These are phyloP conservation scores for Macquaria australasica DNA, from an alignment of 2,113 vertebrate species.

Conservation along the genomic window DNA sequence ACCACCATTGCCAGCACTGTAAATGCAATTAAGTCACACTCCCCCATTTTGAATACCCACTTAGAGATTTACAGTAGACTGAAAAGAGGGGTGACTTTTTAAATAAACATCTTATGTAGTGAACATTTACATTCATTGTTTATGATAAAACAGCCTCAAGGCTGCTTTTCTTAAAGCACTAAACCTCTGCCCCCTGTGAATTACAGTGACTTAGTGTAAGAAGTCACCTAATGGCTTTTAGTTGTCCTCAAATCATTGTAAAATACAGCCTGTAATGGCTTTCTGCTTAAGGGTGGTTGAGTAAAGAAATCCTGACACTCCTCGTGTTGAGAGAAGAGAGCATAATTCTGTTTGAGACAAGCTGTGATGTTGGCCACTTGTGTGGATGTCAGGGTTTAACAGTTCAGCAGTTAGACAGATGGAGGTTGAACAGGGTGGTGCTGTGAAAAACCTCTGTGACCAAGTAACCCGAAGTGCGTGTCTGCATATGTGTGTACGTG, in stretches of 20 bases:
- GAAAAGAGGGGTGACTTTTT: neutral
- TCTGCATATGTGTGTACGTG: constrained; percentile 32
- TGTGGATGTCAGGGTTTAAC: constrained; percentile 50
- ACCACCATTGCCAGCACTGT: neutral
- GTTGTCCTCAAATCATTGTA: constrained; percentile 16
- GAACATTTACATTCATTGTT: constrained; percentile 3
- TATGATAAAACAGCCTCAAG: neutral
- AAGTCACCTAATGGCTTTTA: constrained; percentile 1
- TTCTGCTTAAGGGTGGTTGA: neutral
- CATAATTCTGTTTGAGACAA: neutral
- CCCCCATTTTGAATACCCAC: neutral
- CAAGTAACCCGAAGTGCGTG: neutral
- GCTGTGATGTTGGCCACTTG: constrained; percentile 27
- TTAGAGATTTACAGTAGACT: constrained; percentile 40
- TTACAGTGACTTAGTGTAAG: constrained; percentile 15
- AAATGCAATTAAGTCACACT: constrained; percentile 29
- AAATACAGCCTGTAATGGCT: constrained; percentile 29
- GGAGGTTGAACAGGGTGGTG: constrained; percentile 45
- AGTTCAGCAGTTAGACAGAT: constrained; percentile 60
- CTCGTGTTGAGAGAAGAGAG: constrained; percentile 19
- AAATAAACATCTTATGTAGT: constrained; percentile 36
- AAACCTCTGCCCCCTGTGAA: constrained; percentile 5
- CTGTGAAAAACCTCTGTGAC: constrained; percentile 16
- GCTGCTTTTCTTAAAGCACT: neutral
- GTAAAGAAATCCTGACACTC: constrained; percentile 28